A percentile compares a stretch with the other conserved stretches of the same genome.
phyloP scores from a whole-genome alignment of 2,888 invertebrate genomes.

The Cheilosia soror region DNA sequence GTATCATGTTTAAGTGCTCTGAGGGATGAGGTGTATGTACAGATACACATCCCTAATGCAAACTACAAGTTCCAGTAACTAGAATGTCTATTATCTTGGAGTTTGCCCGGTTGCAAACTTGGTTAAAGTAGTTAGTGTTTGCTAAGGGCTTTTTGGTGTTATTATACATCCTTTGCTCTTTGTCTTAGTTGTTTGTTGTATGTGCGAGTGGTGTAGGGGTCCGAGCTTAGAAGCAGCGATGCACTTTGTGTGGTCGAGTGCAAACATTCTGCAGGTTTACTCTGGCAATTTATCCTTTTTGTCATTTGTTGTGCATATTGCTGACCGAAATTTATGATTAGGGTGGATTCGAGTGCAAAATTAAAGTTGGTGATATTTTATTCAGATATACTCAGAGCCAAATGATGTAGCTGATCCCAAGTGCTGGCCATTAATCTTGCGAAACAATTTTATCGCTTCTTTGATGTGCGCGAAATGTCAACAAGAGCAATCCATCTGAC shows the following conservation, averaged over 20 bases:
- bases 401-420: neutral
- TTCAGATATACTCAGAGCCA: no score
- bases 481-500: conserved; percentile 10
- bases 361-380: no score
- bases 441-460: conserved; percentile 6
- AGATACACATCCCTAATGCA: conserved; percentile 26
- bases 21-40: neutral
- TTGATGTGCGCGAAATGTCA: conserved; percentile 10
- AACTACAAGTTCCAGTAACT: conserved; percentile 41
- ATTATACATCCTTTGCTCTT: conserved; percentile 26
- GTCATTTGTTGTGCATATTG: neutral
- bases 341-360: neutral
- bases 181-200: neutral
- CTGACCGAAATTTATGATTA: conserved; percentile 8
- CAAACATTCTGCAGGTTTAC: conserved; percentile 7
- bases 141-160: conserved; percentile 50
- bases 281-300: neutral
- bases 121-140: conserved; percentile 44
- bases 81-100: conserved; percentile 51
- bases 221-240: conserved; percentile 9
- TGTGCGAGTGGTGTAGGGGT: neutral
- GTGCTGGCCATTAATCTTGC: conserved; percentile 5
- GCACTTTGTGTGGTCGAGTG: conserved; percentile 21
- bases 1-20: conserved; percentile 19
- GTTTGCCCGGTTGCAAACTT: conserved; percentile 33